Conservation (phyloP, 2,113 vertebrate species). For the Callospermophilus lateralis region DNA sequence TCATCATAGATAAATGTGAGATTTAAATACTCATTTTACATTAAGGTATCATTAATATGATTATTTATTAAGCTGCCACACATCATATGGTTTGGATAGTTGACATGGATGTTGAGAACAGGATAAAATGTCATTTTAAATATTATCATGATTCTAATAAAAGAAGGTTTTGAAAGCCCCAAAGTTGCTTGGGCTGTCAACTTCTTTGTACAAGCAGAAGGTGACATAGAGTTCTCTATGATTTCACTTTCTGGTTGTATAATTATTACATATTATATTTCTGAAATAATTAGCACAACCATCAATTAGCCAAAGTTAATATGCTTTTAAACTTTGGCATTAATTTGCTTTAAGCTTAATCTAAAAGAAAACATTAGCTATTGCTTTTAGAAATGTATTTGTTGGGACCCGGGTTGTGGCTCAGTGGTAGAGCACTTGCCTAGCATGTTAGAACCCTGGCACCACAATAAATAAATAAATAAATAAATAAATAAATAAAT, state of each 20-base stretch:
- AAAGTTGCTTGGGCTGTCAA: not conserved
- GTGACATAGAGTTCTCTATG: not conserved
- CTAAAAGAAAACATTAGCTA: not conserved
- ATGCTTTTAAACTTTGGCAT: not conserved
- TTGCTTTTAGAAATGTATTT: slow-evolving; percentile 5
- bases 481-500: too few relatives aligned
- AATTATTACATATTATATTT: not conserved
- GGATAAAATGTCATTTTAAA: not conserved
- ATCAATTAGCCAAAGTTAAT: not conserved
- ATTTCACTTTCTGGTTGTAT: slow-evolving; percentile 1
- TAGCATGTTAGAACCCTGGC: too few relatives aligned
- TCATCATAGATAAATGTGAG: not conserved
- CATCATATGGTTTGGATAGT: slow-evolving; percentile 74
- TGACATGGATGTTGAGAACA: not conserved
- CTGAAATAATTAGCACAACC: not conserved
- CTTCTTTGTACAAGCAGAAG: not conserved
- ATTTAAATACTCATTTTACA: slow-evolving; percentile 57
- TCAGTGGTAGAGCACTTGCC: too few relatives aligned
- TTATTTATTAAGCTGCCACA: slow-evolving; percentile 82
- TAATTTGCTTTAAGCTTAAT: not conserved
- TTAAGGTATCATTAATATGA: slow-evolving; percentile 70
- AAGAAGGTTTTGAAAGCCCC: not conserved
- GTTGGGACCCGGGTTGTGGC: too few relatives aligned
- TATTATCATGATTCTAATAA: not conserved
- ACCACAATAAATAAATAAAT: too few relatives aligned